These are phyloP conservation scores for Regulus satrapa DNA, from an alignment of 2,113 vertebrate genomes.

Conservation along the genomic window DNA sequence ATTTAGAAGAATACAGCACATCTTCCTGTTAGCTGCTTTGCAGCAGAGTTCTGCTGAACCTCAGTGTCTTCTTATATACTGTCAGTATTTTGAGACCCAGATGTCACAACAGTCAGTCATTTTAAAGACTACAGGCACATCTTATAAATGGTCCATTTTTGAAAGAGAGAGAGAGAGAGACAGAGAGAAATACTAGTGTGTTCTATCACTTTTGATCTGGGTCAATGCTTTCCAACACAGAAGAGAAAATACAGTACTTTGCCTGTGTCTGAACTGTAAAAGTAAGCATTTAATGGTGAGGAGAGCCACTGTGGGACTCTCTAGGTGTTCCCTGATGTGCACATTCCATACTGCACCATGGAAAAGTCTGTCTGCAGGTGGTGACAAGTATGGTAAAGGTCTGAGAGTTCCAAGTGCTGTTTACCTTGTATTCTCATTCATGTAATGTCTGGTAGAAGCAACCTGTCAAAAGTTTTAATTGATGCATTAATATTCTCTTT, in stretches of 20 bases:
- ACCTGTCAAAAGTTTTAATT: neutral
- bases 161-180: neutral
- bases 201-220: neutral
- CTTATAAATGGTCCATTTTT: neutral
- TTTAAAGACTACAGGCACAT: neutral
- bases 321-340: neutral
- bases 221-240: neutral
- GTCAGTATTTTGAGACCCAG: neutral
- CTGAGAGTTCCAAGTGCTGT: neutral
- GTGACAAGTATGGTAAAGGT: neutral
- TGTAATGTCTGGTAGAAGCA: neutral
- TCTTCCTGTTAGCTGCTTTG: constrained; percentile 31
- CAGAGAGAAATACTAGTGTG: neutral
- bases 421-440: neutral
- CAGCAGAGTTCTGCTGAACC: constrained; percentile 10
- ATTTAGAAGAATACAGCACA: neutral
- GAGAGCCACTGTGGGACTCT: neutral
- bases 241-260: neutral
- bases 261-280: neutral
- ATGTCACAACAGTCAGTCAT: constrained; percentile 40
- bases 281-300: neutral
- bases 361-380: neutral
- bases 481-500: neutral
- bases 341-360: neutral
- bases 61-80: neutral